These are phyloP conservation scores for Lissonota sp. DNA, from an alignment of 2,888 invertebrate genomes.

Conservation along the genomic window DNA sequence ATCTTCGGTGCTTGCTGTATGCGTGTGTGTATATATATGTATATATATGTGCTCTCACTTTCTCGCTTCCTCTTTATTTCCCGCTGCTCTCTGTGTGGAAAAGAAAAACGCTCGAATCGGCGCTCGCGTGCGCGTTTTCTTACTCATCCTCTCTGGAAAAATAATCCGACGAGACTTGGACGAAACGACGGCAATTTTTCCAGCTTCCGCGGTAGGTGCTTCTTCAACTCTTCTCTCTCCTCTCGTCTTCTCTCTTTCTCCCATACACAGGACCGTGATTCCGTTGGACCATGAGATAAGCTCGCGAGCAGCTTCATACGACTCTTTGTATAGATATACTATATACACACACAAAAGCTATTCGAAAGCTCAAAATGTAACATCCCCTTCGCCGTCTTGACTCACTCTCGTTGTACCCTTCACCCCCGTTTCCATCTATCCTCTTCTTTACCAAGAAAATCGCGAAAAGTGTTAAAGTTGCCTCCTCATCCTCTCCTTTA, in stretches of 20 bases:
- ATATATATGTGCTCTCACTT: too few species aligned
- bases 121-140: constrained; percentile 6
- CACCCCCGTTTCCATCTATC: constrained; percentile 42
- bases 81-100: constrained; percentile 35
- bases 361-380: constrained; percentile 45
- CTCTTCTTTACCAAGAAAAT: constrained; percentile 37
- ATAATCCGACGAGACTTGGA: constrained; percentile 66
- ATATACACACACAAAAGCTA: constrained; percentile 2
- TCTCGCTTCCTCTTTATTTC: too few species aligned
- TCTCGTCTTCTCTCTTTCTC: neutral
- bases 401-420: constrained; percentile 43
- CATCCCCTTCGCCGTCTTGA: constrained; percentile 35
- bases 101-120: constrained; percentile 43
- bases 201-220: constrained; percentile 56
- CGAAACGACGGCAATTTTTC: constrained; percentile 64
- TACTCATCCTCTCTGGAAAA: constrained; percentile 49
- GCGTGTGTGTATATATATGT: too few species aligned
- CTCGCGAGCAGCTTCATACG: constrained; percentile 49
- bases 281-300: constrained; percentile 62
- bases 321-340: constrained; percentile 14
- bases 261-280: constrained; percentile 41
- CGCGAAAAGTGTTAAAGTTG: constrained; percentile 7
- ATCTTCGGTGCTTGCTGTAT: constrained; percentile 53
- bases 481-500: neutral
- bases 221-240: constrained; percentile 52